These are phyloP conservation scores for Standfussiana lucernea DNA, from an alignment of 2,888 invertebrate species.

Conservation along the genomic window DNA sequence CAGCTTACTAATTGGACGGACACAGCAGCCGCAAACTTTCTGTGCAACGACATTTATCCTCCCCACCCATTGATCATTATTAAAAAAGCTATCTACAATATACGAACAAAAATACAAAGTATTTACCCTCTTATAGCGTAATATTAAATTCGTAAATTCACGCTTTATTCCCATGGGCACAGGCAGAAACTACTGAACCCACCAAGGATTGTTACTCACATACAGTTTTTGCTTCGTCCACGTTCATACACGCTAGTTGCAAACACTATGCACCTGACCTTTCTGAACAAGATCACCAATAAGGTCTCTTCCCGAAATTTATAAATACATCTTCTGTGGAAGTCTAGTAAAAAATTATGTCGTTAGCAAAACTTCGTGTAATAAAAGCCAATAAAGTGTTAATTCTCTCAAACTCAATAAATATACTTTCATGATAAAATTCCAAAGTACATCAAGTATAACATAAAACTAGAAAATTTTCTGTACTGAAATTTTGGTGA, in stretches of 20 bases:
- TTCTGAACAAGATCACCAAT: neutral
- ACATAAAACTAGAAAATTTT: constrained; percentile 38
- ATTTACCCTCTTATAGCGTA: neutral
- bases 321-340: too few relatives aligned
- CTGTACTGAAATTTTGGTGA: constrained; percentile 49
- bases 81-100: constrained; percentile 25
- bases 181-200: neutral
- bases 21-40: constrained; percentile 38
- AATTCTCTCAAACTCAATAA: constrained; percentile 40
- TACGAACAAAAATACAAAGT: neutral
- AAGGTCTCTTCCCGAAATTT: too few relatives aligned
- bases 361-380: constrained; percentile 18
- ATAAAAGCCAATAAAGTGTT: constrained; percentile 12
- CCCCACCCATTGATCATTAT: constrained; percentile 44
- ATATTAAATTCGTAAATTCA: neutral
- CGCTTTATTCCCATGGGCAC: neutral
- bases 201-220: too few relatives aligned
- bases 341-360: neutral
- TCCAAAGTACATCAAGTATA: constrained; percentile 33
- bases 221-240: neutral
- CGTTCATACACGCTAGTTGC: neutral
- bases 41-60: constrained; percentile 31
- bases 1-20: constrained; percentile 56
- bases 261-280: neutral
- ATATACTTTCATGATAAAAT: constrained; percentile 50